Percentiles rank a stretch among this genome's conserved stretches.
Evolutionary conservation across 2,113 vertebrate species (phyloP).

Genomic region (Gadus chalcogrammus): DNA sequence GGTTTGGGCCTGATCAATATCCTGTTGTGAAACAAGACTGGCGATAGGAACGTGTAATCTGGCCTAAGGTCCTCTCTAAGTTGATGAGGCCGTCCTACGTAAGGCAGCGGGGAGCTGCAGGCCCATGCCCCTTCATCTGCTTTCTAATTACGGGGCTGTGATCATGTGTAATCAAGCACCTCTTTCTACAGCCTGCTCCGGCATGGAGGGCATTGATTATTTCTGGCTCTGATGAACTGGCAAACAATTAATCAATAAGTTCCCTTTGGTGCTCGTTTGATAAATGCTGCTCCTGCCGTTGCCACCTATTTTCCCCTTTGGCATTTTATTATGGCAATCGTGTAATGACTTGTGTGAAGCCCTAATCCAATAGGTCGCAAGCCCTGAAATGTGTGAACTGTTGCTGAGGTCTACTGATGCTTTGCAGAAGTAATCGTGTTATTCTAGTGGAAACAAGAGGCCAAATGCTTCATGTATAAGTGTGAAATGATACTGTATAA

Average conservation of each 20-base stretch:
- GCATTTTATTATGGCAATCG: too few relatives aligned
- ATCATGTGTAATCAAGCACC: constrained; percentile 33
- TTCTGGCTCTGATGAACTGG: constrained; percentile 33
- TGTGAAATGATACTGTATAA: too few relatives aligned
- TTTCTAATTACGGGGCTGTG: constrained; percentile 39
- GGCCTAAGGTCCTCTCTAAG: background rate
- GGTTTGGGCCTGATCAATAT: background rate
- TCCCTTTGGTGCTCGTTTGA: background rate
- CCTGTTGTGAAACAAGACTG: background rate
- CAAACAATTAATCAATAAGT: constrained; percentile 29
- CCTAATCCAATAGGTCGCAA: too few relatives aligned
- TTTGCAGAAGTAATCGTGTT: too few relatives aligned
- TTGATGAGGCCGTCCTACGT: constrained; percentile 13
- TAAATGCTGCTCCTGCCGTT: too few relatives aligned
- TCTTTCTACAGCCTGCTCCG: constrained; percentile 7
- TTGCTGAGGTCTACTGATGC: too few relatives aligned
- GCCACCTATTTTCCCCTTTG: too few relatives aligned
- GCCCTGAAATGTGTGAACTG: too few relatives aligned
- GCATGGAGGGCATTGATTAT: constrained; percentile 51
- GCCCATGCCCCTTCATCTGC: constrained; percentile 21
- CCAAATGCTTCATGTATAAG: too few relatives aligned
- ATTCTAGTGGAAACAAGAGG: too few relatives aligned
- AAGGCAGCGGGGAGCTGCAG: background rate
- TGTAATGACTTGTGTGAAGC: too few relatives aligned
- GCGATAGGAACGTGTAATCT: background rate